Conservation (phyloP, 2,797 vertebrate genomes). For the Mus caroli region DNA sequence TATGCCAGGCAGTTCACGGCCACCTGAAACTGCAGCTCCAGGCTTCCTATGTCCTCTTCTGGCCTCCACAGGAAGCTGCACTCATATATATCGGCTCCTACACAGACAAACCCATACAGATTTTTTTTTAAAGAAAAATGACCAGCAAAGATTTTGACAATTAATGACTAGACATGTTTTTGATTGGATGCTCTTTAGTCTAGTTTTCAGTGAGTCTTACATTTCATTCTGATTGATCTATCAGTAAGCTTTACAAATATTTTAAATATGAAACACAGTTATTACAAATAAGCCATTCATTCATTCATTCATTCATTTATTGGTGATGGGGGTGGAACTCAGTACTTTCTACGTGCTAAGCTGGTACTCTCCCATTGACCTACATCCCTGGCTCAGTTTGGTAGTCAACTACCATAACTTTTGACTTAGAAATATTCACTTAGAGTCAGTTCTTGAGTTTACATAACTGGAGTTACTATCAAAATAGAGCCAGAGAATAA, state of each 20-base stretch:
- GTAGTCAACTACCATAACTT: neutral
- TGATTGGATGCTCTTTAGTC: neutral
- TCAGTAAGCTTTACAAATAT: neutral
- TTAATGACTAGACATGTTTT: neutral
- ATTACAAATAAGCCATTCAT: neutral
- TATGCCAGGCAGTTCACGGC: neutral
- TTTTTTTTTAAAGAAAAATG: neutral
- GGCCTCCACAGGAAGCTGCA: too few relatives aligned
- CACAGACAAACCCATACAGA: too few relatives aligned
- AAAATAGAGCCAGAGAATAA: neutral
- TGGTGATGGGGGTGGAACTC: neutral
- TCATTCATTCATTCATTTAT: neutral
- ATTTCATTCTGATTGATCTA: neutral
- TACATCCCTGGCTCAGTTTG: neutral
- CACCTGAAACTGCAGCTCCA: neutral
- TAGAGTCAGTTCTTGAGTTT: neutral
- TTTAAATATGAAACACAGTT: neutral
- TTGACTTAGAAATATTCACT: neutral
- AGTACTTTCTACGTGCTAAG: neutral
- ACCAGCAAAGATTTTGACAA: neutral
- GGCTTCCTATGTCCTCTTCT: neutral
- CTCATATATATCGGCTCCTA: rapidly evolving
- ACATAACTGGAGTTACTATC: neutral
- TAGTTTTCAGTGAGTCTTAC: neutral
- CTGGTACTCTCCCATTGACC: neutral